Conservation (phyloP, 2,888 invertebrate species). For the Noctua fimbriata region DNA sequence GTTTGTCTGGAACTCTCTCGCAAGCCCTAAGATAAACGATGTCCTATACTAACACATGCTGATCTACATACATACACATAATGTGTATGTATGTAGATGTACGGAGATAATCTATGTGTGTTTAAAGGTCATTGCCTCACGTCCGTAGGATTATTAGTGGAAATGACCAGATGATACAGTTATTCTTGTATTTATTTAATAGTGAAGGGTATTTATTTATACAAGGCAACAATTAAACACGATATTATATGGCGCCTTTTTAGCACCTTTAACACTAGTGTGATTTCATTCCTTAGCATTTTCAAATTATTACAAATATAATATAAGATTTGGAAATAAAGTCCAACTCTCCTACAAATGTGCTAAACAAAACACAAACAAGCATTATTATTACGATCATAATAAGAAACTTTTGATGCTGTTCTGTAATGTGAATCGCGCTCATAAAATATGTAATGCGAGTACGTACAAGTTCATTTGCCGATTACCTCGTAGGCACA, state of each 20-base stretch:
- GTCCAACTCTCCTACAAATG: not conserved
- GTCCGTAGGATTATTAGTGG: not conserved
- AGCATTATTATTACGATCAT: not conserved
- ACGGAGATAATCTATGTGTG: conserved; percentile 2
- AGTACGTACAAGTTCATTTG: conserved; percentile 33
- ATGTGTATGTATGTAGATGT: not conserved
- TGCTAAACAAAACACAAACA: conserved; percentile 9
- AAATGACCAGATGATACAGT: not conserved
- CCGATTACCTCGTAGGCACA: conserved; percentile 26
- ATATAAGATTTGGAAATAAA: not conserved
- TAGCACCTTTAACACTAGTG: not conserved
- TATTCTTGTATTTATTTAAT: not conserved
- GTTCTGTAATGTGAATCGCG: conserved; percentile 11
- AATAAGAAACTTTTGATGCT: not conserved
- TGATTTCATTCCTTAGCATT: not conserved
- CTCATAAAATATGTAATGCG: conserved; percentile 33
- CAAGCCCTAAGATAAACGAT: conserved; percentile 27
- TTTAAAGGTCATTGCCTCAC: conserved; percentile 7
- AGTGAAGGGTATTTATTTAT: not conserved
- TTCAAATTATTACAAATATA: not conserved
- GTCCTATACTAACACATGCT: conserved; percentile 21
- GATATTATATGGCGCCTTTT: not conserved
- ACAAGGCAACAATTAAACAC: not conserved
- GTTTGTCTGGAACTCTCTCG: conserved; percentile 24
- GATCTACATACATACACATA: not conserved